Conservation (phyloP, 2,113 vertebrate genomes). For the Phyllostomus hastatus region DNA sequence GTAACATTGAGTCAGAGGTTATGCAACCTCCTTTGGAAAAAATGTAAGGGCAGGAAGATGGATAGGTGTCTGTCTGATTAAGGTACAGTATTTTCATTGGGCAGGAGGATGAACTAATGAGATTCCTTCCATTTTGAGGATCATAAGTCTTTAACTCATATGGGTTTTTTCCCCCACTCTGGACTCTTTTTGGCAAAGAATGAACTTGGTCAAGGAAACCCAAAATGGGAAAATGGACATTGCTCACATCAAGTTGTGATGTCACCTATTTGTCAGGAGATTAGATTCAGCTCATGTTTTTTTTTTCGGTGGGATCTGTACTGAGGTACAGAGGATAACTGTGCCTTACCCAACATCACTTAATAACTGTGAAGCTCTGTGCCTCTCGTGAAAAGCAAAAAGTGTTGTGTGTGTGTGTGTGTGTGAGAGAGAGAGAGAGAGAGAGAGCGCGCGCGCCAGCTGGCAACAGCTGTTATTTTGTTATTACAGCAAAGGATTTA, state of each 20-base stretch:
- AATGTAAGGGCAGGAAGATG: constrained; percentile 38
- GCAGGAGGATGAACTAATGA: constrained; percentile 6
- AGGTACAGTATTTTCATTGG: constrained; percentile 12
- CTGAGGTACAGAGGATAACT: constrained; percentile 5
- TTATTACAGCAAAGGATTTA: constrained; percentile 53
- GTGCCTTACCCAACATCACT: constrained; percentile 17
- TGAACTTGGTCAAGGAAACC: neutral
- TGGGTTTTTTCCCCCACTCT: neutral
- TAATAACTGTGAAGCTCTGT: constrained; percentile 4
- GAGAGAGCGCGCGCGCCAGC: neutral
- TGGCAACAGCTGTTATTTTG: constrained; percentile 48
- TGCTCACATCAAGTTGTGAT: constrained; percentile 1
- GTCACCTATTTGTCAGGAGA: constrained; percentile 42
- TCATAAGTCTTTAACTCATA: neutral
- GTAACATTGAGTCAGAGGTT: constrained; percentile 32
- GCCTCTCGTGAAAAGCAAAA: constrained; percentile 14
- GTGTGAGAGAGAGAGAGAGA: too few species aligned
- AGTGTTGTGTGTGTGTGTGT: neutral
- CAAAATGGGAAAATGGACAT: neutral
- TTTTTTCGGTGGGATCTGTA: neutral
- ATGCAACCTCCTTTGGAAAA: constrained; percentile 38
- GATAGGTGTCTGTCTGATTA: constrained; percentile 44
- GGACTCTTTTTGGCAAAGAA: constrained; percentile 23
- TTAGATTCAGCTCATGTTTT: neutral
- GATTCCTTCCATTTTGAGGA: constrained; percentile 32